Percentiles rank a stretch among this genome's conserved stretches.
Evolutionary conservation across 1,140 invertebrate genomes (phyloP).

Genomic region (Ectropis grisescens): DNA sequence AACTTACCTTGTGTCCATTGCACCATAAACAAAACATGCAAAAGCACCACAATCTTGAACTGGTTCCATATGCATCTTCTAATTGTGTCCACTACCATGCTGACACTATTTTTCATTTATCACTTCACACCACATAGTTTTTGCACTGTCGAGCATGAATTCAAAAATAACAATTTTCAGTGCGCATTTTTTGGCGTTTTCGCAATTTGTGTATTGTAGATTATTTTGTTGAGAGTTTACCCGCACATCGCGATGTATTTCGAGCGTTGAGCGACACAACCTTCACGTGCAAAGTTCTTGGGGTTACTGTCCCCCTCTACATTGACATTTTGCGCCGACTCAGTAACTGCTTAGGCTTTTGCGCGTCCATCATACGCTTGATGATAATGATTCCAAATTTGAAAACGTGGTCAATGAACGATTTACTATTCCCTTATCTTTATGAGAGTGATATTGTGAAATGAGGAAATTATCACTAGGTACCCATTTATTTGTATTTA

Average conservation of each 20-base stretch:
- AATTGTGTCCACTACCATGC: constrained; percentile 51
- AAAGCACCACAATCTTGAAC: constrained; percentile 41
- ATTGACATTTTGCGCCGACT: constrained; percentile 60
- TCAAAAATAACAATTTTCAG: constrained; percentile 2
- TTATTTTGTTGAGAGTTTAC: constrained; percentile 22
- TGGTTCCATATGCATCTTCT: constrained; percentile 48
- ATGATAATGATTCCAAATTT: constrained; percentile 33
- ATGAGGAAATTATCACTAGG: too few relatives aligned
- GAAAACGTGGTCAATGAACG: too few relatives aligned
- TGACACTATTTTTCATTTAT: constrained; percentile 48
- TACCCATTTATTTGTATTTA: too few relatives aligned
- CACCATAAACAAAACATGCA: constrained; percentile 48
- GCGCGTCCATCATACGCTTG: constrained; percentile 33
- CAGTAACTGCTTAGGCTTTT: constrained; percentile 40
- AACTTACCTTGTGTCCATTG: constrained; percentile 40
- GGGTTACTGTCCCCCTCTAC: constrained; percentile 55
- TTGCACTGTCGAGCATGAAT: constrained; percentile 3
- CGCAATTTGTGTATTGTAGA: too few relatives aligned
- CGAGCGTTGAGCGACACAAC: constrained; percentile 32
- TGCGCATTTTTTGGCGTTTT: constrained; percentile 4
- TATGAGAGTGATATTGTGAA: too few relatives aligned
- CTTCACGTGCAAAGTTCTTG: constrained; percentile 31
- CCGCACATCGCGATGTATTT: constrained; percentile 48
- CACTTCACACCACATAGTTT: constrained; percentile 40
- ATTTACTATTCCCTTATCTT: too few relatives aligned